Base-by-base conservation (phyloP, 2,888 invertebrate genomes). In the Xanthorhoe designata region DNA sequence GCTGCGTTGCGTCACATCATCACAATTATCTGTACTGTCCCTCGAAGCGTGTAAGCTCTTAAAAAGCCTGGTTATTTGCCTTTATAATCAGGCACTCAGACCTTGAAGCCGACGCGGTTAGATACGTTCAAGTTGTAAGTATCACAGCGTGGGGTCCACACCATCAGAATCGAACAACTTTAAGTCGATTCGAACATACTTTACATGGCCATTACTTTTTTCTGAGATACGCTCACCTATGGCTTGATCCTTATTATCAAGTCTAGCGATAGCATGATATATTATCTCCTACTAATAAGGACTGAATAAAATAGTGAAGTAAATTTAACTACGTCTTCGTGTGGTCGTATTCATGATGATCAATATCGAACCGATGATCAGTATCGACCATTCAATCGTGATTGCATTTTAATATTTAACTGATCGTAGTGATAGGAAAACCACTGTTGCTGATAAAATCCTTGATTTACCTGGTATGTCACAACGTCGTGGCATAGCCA, bases 401-500 rank as follows among this genome's bases (percentile, higher is more conserved):
- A n/a, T n/a, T n/a, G 24, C 2, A 24, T 24, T 3, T 3, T 4
- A 24, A 24, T 24, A 1, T 3, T 24, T 24, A 24, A 38, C 35
- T 38, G 35, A 38, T 38, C 35, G 63, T 60, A 68, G 69, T 69
- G 69, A 69, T 68, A 55, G 66, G 58, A 71, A 68, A 66, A 56
- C 58, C 52, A 19, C 50, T 56, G 70, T 67, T 3, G 38, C 13
- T 50, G 69, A 70, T 71, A 70, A 64, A 59, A 69, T 70, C 70
- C 70, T 64, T 61, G 61, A 72, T 66, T 75, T 68, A 66, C 66
- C 72, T 66, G 68, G 61, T 69, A 61, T 78, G 76, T 77, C 75
- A 75, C 74, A 80, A 76, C 74, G 72, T 75, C 76, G 77, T 71
- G 58, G 66, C 73, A 69, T 68, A 69, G 71, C 79, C 84, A 85